Evolutionary conservation across 2,113 vertebrate genomes (phyloP).

Genomic region (Vulpes ferrilata): DNA sequence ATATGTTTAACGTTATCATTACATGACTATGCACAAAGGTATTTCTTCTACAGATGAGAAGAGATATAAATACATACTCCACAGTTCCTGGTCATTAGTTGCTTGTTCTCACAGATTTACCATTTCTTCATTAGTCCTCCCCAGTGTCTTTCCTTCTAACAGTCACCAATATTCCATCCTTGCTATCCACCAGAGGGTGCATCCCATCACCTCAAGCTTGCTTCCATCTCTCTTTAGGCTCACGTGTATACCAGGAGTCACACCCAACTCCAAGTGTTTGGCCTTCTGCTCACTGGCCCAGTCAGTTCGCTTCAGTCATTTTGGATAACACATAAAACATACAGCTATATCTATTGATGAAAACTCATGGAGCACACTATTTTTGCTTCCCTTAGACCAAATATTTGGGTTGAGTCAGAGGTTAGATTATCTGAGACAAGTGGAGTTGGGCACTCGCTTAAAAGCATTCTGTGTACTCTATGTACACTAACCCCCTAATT

Average conservation of each 20-base stretch:
- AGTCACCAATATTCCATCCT: background rate
- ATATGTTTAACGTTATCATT: background rate
- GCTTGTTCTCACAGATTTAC: background rate
- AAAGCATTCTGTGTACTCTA: background rate
- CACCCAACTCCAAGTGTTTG: background rate
- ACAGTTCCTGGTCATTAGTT: background rate
- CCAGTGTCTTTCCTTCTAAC: background rate
- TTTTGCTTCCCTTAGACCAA: background rate
- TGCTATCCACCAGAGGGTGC: background rate
- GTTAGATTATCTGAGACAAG: background rate
- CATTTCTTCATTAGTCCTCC: background rate
- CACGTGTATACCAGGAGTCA: background rate
- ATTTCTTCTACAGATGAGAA: background rate
- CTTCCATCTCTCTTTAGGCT: background rate
- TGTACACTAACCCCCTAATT: background rate
- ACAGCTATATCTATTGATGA: background rate
- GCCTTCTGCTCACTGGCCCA: background rate
- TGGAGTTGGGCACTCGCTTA: background rate
- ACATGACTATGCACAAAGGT: background rate
- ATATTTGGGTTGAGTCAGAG: background rate
- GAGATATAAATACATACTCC: background rate
- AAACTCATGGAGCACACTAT: background rate
- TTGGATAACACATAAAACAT: background rate
- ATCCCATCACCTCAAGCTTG: background rate
- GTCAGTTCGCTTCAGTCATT: background rate